Evolutionary conservation across 2,888 invertebrate species (phyloP).

Genomic region (Danaus chrysippus): DNA sequence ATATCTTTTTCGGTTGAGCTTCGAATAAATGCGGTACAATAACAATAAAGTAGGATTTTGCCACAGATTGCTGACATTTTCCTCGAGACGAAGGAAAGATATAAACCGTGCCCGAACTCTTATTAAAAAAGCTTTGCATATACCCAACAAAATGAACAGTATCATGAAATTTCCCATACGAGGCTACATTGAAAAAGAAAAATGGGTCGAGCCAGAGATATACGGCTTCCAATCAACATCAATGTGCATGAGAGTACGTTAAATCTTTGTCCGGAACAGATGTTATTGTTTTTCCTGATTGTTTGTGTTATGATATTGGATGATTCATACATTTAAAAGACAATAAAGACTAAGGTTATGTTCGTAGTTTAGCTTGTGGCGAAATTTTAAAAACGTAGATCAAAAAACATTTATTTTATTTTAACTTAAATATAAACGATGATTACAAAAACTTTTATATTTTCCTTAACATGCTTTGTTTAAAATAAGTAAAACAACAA

Average conservation of each 20-base stretch:
- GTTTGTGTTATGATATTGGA: neutral
- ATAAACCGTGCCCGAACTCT: conserved; percentile 59
- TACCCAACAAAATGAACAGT: conserved; percentile 45
- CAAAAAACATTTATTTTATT: too few relatives aligned
- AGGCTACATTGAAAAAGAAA: conserved; percentile 33
- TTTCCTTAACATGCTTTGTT: too few relatives aligned
- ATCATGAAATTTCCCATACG: conserved; percentile 36
- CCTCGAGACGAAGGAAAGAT: conserved; percentile 59
- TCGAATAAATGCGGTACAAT: conserved; percentile 69
- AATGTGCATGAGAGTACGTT: conserved; percentile 15
- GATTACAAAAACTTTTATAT: too few relatives aligned
- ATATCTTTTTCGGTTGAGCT: conserved; percentile 60
- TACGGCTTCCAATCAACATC: conserved; percentile 25
- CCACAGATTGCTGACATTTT: conserved; percentile 71
- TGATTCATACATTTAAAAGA: neutral
- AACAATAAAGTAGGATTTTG: conserved; percentile 73
- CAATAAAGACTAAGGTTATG: neutral
- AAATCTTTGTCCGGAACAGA: neutral
- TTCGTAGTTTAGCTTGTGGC: neutral
- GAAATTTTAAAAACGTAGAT: too few relatives aligned
- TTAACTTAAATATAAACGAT: too few relatives aligned
- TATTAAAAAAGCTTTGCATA: conserved; percentile 71
- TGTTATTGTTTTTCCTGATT: neutral
- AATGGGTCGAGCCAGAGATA: conserved; percentile 29
- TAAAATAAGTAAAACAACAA: too few relatives aligned